A percentile compares a stretch with the other conserved stretches of the same genome.
Evolutionary conservation across 2,888 invertebrate species (phyloP).

Genomic region (Globia sparganii): DNA sequence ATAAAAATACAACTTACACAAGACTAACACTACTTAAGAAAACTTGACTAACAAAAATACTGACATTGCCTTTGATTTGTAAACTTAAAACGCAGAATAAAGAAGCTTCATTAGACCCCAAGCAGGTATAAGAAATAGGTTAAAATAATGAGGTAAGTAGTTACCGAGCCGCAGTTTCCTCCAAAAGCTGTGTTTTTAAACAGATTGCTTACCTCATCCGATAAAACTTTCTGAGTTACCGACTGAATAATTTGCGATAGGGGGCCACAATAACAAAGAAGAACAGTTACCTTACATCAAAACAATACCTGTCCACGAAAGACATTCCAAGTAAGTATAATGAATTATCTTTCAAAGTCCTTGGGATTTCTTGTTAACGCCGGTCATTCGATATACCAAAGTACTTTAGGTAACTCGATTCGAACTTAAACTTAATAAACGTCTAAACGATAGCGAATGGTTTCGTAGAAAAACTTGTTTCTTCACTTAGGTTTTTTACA

Average conservation of each 20-base stretch:
- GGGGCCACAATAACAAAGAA: conserved; percentile 30
- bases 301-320: conserved; percentile 22
- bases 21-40: not conserved
- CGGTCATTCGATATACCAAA: conserved; percentile 38
- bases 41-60: not conserved
- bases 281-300: conserved; percentile 42
- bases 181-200: conserved; percentile 15
- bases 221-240: conserved; percentile 32
- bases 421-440: conserved; percentile 54
- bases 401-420: conserved; percentile 43
- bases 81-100: not conserved
- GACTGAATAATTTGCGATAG: conserved; percentile 12
- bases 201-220: conserved; percentile 16
- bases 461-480: conserved; percentile 28
- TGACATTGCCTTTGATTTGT: not conserved
- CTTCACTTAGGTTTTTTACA: conserved; percentile 13
- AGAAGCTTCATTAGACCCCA: not conserved
- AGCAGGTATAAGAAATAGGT: not conserved
- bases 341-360: conserved; percentile 15
- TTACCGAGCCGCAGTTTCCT: not conserved
- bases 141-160: not conserved
- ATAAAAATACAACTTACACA: not conserved
- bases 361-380: conserved; percentile 11
- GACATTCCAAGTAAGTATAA: conserved; percentile 30
- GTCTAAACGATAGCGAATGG: conserved; percentile 46